Base-by-base conservation (phyloP, 2,888 invertebrate genomes). In the Masnerella sp. region DNA sequence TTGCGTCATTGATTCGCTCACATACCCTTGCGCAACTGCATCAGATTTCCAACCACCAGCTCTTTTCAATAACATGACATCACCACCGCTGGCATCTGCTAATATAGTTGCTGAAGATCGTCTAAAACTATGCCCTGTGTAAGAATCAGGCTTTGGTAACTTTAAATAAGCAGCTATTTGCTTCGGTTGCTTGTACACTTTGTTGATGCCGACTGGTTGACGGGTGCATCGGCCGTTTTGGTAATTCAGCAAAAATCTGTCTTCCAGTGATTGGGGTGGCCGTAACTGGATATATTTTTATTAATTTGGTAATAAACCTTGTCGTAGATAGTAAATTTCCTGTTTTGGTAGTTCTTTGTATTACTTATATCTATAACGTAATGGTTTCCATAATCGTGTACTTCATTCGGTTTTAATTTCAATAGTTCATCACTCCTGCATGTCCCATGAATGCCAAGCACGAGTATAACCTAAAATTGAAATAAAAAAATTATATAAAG, bases 11-110 rank as follows among this genome's bases (percentile, higher is more conserved):
- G 45, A 45, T 28, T 45, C 14, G 15, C 28, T 15, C 8, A 45
- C 25, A 28, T 45, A 45, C 15, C 45, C 28, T 9, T 9, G 28
- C 5, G 28, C 15, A 8, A 28, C 25, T 15, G 25, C 28, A 14
- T 28, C 28, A 1, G 45, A 45, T 15, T 45, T 45, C 45, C 45
- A 28, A 17, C 43, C 43, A 22, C 43, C 43, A 22, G 43, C 43
- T 45, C 45, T 45, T 45, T 28, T 12, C 7, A 45, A 3, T n/a
- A 28, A 2, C 28, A 45, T 11, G 11, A 32, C 14, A 47, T 32
- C 32, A 9, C 15, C 30, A 15, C 30, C 45, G n/a, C n/a, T n/a
- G n/a, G n/a, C n/a, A n/a, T n/a, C n/a, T n/a, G n/a, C n/a, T n/a
- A n/a, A n/a, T n/a, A n/a, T n/a, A n/a, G n/a, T n/a, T n/a, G n/a